Conservation (phyloP, 2,113 vertebrate genomes). For the Edolisoma coerulescens region DNA sequence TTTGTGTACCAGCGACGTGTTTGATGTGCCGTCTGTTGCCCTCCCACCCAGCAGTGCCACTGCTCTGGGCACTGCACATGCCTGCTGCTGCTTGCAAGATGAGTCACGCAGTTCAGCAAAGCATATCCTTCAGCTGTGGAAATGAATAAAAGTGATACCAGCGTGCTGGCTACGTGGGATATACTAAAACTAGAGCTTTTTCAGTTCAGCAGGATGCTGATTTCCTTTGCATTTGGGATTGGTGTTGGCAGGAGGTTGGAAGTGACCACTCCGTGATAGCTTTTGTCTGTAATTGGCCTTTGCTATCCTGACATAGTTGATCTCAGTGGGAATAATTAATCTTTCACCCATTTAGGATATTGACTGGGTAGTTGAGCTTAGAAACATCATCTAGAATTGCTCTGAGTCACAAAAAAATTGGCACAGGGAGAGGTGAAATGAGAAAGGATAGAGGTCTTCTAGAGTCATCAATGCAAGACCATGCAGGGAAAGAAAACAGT, state of each 20-base stretch:
- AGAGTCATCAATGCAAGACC: neutral
- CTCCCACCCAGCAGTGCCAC: neutral
- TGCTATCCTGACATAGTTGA: neutral
- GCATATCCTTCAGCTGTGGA: neutral
- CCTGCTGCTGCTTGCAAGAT: neutral
- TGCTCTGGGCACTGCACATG: neutral
- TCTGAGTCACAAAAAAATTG: constrained; percentile 13
- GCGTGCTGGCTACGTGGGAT: neutral
- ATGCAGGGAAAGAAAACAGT: neutral
- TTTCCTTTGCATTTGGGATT: neutral
- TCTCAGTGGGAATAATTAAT: constrained; percentile 27
- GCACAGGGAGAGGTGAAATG: neutral
- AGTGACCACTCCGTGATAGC: neutral
- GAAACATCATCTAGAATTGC: neutral
- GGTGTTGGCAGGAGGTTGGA: neutral
- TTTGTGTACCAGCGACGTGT: fast-evolving
- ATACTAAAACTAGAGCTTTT: neutral
- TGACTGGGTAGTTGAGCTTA: neutral
- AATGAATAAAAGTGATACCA: neutral
- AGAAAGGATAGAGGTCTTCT: neutral
- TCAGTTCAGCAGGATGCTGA: neutral
- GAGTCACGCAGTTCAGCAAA: constrained; percentile 1
- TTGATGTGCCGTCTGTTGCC: neutral
- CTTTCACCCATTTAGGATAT: neutral
- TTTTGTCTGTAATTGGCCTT: constrained; percentile 23